Evolutionary conservation across 1,140 invertebrate genomes (phyloP).

Genomic region (Halesus radiatus): DNA sequence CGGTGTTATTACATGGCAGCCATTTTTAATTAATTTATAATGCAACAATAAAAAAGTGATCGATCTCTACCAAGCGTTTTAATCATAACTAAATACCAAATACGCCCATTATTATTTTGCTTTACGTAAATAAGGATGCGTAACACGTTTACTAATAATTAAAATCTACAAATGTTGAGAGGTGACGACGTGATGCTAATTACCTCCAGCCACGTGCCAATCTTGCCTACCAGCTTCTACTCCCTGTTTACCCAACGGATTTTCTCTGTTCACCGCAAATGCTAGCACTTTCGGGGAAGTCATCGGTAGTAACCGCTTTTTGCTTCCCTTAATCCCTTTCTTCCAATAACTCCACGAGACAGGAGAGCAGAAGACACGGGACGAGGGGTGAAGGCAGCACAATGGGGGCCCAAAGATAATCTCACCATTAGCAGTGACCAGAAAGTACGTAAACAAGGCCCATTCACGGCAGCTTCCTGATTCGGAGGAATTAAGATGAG

Average conservation of each 20-base stretch:
- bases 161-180: no score
- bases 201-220: no score
- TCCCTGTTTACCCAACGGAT: background rate
- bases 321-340: background rate
- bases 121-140: no score
- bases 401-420: background rate
- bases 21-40: no score
- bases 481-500: background rate
- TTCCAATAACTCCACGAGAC: background rate
- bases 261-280: background rate
- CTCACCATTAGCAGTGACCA: slow-evolving; percentile 6
- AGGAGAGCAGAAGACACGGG: background rate
- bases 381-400: background rate
- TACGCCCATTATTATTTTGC: no score
- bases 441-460: background rate
- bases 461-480: slow-evolving; percentile 9
- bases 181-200: no score
- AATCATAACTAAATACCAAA: no score
- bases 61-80: no score
- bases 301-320: slow-evolving; percentile 5
- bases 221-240: no score
- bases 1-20: no score
- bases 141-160: no score
- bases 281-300: slow-evolving; percentile 3
- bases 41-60: no score